A percentile compares a stretch with the other conserved stretches of the same genome.
These are phyloP conservation scores for Crax fasciolata DNA, from an alignment of 2,797 vertebrate genomes.

Conservation along the genomic window DNA sequence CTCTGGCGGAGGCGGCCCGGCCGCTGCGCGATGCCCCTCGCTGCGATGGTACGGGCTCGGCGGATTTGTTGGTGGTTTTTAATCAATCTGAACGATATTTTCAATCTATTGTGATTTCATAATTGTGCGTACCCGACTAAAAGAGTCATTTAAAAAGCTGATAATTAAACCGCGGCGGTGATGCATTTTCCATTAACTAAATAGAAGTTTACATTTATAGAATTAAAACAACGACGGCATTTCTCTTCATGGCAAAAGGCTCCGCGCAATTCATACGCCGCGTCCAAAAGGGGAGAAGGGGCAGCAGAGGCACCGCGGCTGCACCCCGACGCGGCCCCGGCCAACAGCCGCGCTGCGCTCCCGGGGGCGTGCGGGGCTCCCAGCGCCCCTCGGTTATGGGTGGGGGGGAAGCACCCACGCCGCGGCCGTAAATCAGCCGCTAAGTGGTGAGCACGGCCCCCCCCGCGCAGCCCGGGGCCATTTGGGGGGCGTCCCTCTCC, in stretches of 20 bases:
- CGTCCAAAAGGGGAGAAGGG: neutral
- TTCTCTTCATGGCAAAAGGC: conserved; percentile 1
- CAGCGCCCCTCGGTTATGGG: too few relatives aligned
- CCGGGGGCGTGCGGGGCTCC: too few relatives aligned
- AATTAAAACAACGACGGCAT: conserved; percentile 63
- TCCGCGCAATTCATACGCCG: conserved; percentile 56
- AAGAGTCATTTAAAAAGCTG: conserved; percentile 61
- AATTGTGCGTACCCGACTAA: conserved; percentile 59
- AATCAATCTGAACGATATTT: conserved; percentile 68
- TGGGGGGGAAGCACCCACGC: too few relatives aligned
- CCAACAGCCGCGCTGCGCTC: neutral
- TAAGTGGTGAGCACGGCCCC: conserved; percentile 69
- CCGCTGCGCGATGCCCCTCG: conserved; percentile 38
- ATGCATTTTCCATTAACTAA: conserved; percentile 74
- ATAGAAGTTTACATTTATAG: conserved; percentile 76
- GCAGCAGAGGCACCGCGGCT: neutral
- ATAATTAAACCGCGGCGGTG: conserved; percentile 61
- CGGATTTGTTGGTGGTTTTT: conserved; percentile 6
- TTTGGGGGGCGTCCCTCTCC: conserved; percentile 75
- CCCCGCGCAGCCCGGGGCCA: conserved; percentile 82
- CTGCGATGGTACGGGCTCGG: conserved; percentile 44
- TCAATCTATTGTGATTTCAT: conserved; percentile 70
- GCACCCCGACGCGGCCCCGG: too few relatives aligned
- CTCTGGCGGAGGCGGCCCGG: too few relatives aligned
- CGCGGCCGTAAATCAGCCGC: conserved; percentile 80